Evolutionary conservation across 2,797 vertebrate genomes (phyloP).

Genomic region (Takifugu ocellatus): DNA sequence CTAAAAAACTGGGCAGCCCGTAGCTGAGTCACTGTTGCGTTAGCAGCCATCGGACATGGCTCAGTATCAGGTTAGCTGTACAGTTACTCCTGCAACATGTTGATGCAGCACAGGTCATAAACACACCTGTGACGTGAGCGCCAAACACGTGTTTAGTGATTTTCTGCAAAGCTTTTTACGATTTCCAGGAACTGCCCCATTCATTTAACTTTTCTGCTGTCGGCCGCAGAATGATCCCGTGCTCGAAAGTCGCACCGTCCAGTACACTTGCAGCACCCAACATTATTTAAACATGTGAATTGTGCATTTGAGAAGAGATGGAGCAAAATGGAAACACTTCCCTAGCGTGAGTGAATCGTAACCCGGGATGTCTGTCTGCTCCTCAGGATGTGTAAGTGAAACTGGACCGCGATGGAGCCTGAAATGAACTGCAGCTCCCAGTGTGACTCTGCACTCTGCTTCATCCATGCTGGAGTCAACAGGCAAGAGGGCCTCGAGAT

Average conservation of each 20-base stretch:
- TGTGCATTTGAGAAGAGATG: not conserved
- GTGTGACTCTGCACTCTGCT: conserved; percentile 76
- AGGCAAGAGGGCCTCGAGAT: conserved; percentile 70
- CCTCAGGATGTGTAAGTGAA: conserved; percentile 68
- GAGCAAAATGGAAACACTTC: not conserved
- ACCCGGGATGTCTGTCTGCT: not conserved
- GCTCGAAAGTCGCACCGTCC: not conserved
- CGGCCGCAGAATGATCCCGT: conserved; percentile 5
- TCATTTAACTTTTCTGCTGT: not conserved
- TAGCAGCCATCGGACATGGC: conserved; percentile 28
- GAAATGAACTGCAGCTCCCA: conserved; percentile 89
- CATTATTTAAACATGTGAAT: not conserved
- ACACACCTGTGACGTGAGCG: conserved; percentile 52
- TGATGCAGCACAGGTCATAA: conserved; percentile 52
- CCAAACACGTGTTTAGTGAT: conserved; percentile 45
- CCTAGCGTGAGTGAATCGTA: not conserved
- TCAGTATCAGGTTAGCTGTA: conserved; percentile 42
- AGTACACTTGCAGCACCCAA: not conserved
- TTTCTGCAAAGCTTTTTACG: conserved; percentile 11
- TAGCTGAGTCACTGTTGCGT: conserved; percentile 54
- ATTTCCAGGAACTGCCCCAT: not conserved
- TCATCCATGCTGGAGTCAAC: conserved; percentile 73
- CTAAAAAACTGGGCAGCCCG: conserved; percentile 18
- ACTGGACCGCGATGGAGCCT: conserved; percentile 79
- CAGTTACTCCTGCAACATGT: conserved; percentile 59